Evolutionary conservation across 2,113 vertebrate genomes (phyloP).

Genomic region (Coptodon bakossiorum): DNA sequence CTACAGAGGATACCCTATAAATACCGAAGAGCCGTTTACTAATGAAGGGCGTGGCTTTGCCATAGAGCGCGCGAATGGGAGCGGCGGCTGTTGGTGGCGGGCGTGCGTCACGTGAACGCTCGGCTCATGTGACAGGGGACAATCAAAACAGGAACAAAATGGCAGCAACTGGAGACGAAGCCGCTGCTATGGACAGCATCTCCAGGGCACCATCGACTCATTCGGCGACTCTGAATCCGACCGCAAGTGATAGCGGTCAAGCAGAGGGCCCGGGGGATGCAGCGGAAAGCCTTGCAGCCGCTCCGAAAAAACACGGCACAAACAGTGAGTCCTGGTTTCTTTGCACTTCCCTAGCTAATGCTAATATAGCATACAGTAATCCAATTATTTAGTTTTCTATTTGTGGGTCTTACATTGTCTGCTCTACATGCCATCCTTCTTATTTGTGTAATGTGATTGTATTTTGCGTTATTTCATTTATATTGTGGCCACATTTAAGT

Average conservation of each 20-base stretch:
- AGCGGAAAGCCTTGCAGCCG: constrained; percentile 1
- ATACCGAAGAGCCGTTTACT: not conserved
- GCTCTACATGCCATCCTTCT: not conserved
- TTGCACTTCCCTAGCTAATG: constrained; percentile 15
- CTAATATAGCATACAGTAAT: not conserved
- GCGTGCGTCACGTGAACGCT: constrained; percentile 58
- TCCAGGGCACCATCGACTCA: constrained; percentile 41
- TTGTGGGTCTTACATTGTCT: not conserved
- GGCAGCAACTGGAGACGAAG: constrained; percentile 69
- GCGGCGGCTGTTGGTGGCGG: not conserved
- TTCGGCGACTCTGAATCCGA: not conserved
- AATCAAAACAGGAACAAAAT: constrained; percentile 57
- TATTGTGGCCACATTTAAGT: not conserved
- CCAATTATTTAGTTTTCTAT: not conserved
- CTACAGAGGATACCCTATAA: not conserved
- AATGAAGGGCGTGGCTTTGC: constrained; percentile 44
- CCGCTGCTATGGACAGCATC: constrained; percentile 65
- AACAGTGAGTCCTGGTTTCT: constrained; percentile 47
- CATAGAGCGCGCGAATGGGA: not conserved
- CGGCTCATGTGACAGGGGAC: constrained; percentile 60
- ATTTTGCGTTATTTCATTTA: not conserved
- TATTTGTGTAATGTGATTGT: not conserved
- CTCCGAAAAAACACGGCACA: constrained; percentile 46
- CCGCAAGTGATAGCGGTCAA: not conserved
- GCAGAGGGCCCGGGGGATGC: constrained; percentile 9